These are phyloP conservation scores for Morpho achilles DNA, from an alignment of 2,888 invertebrate species.

Conservation along the genomic window DNA sequence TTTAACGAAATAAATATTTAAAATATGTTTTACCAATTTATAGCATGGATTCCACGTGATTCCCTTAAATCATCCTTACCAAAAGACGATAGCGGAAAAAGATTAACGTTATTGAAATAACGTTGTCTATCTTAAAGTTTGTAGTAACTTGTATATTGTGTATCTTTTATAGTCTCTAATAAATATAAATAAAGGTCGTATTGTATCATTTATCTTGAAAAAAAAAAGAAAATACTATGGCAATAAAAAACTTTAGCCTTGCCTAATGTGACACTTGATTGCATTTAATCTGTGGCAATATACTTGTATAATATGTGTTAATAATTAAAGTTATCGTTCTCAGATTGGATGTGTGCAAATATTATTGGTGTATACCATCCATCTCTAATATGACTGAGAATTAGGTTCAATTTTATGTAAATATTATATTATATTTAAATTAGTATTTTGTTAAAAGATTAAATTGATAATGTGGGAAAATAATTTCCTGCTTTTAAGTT, in stretches of 20 bases:
- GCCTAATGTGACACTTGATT: constrained; percentile 7
- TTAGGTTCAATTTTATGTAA: constrained; percentile 72
- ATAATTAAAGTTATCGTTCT: constrained; percentile 14
- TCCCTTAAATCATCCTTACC: no score
- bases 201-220: no score
- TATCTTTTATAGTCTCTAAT: no score
- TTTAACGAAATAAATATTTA: no score
- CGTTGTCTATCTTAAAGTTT: no score
- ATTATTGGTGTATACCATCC: constrained; percentile 31
- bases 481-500: constrained; percentile 36
- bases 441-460: constrained; percentile 27
- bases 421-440: constrained; percentile 63
- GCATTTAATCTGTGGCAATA: constrained; percentile 10
- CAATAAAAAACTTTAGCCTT: background rate
- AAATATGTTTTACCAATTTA: no score
- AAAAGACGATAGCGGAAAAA: no score
- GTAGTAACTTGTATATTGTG: no score
- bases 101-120: no score
- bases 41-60: no score
- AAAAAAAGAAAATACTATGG: no score
- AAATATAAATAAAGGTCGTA: no score
- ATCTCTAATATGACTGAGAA: constrained; percentile 72
- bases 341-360: constrained; percentile 25
- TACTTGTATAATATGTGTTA: constrained; percentile 17
- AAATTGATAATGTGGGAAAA: constrained; percentile 20